These are phyloP conservation scores for Artibeus jamaicensis DNA, from an alignment of 2,797 vertebrate genomes.

Conservation along the genomic window DNA sequence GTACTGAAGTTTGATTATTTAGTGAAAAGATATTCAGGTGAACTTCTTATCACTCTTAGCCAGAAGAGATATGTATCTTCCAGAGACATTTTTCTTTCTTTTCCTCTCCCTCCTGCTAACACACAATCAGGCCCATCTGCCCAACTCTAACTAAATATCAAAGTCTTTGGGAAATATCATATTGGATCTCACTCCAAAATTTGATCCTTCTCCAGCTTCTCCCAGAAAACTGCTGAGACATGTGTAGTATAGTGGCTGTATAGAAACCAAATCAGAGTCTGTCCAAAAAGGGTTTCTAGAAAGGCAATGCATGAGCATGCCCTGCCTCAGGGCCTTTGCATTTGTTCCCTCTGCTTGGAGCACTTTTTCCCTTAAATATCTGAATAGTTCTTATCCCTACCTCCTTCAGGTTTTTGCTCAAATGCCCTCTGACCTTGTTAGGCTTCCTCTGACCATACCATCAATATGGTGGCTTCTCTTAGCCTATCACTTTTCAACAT, in stretches of 20 bases:
- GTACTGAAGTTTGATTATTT: slow-evolving; percentile 47
- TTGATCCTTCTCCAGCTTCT: neutral
- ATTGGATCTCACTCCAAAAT: neutral
- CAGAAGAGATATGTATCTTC: slow-evolving; percentile 34
- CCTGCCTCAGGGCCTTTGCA: neutral
- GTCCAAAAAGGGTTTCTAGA: neutral
- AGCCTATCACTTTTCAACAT: neutral
- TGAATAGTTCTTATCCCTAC: neutral
- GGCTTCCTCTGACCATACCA: neutral
- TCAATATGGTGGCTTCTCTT: neutral
- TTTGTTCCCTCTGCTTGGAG: neutral
- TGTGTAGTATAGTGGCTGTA: neutral
- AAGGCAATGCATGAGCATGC: neutral
- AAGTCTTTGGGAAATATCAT: slow-evolving; percentile 23
- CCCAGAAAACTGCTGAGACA: neutral
- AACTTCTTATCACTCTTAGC: slow-evolving; percentile 58
- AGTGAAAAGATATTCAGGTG: slow-evolving; percentile 19
- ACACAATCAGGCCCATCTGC: neutral
- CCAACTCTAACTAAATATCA: neutral
- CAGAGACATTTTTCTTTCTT: slow-evolving; percentile 11
- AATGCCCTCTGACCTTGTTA: neutral
- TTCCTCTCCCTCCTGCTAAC: slow-evolving; percentile 5
- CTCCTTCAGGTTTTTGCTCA: neutral
- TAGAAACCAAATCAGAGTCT: neutral
- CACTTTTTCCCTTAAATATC: neutral